phyloP scores from a whole-genome alignment of 2,797 vertebrate species.

The Agapornis canus region DNA sequence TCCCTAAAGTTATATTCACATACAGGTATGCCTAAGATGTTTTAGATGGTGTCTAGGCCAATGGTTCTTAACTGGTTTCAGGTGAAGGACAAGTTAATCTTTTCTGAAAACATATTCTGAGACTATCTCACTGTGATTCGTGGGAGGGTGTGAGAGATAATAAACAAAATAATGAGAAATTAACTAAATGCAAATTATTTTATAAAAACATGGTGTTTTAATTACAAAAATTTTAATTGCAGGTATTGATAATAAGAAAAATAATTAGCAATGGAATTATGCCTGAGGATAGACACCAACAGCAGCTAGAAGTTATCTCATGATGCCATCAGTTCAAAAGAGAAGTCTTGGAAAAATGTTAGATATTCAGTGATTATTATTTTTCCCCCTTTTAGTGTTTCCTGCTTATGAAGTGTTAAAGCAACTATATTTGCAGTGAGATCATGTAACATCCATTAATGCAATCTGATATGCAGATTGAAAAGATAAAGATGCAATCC shows the following conservation, averaged over 20 bases:
- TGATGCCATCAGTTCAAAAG: background rate
- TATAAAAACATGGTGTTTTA: constrained; percentile 22
- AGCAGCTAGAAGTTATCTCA: background rate
- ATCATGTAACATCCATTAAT: background rate
- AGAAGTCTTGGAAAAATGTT: background rate
- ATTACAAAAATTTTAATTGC: constrained; percentile 61
- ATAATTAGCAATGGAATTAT: constrained; percentile 49
- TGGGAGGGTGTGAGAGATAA: constrained; percentile 37
- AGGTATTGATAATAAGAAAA: constrained; percentile 53
- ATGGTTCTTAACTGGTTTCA: background rate
- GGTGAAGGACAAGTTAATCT: background rate
- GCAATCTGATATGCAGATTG: constrained; percentile 5
- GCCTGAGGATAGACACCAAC: constrained; percentile 47
- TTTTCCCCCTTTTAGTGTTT: background rate
- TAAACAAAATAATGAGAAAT: constrained; percentile 64
- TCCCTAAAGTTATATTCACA: background rate
- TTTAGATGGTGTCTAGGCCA: background rate
- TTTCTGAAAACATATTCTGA: background rate
- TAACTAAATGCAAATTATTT: constrained; percentile 60
- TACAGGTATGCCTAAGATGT: background rate
- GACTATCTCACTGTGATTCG: background rate
- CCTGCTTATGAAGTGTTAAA: background rate
- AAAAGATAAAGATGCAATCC: constrained; percentile 10
- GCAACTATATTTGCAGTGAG: background rate
- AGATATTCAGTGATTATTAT: background rate